Conservation (phyloP, 2,797 vertebrate species). For the Carapus acus region DNA sequence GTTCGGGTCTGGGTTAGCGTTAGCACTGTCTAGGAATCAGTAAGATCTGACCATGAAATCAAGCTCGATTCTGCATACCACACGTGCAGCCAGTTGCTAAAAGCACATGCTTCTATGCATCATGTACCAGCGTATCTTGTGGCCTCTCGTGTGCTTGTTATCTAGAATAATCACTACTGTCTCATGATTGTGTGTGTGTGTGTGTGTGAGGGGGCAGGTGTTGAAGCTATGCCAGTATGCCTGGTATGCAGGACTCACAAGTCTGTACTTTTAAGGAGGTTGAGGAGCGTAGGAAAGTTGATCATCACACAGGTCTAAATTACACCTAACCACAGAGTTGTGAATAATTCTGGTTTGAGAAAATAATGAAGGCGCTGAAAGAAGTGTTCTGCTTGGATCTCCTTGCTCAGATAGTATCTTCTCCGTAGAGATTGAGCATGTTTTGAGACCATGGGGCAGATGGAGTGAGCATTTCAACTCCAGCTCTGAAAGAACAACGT, state of each 20-base stretch:
- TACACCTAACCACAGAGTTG: neutral
- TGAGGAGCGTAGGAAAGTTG: neutral
- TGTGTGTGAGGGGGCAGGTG: constrained; percentile 1
- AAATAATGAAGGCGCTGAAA: no score
- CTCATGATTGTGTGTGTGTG: constrained; percentile 13
- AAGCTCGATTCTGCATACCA: constrained; percentile 1
- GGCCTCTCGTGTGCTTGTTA: neutral
- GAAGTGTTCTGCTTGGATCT: no score
- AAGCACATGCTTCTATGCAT: neutral
- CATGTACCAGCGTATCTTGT: constrained; percentile 7
- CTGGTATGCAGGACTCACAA: constrained; percentile 16
- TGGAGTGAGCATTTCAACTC: no score
- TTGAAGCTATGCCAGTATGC: constrained; percentile 10
- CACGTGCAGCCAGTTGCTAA: no score
- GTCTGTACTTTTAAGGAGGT: neutral
- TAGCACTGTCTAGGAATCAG: no score
- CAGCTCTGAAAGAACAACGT: neutral
- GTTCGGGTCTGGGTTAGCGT: no score
- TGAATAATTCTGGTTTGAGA: neutral
- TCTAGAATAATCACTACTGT: constrained; percentile 17
- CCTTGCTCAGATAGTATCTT: no score
- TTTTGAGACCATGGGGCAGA: neutral
- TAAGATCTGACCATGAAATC: neutral
- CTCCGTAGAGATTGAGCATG: no score
- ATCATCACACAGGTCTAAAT: neutral